A percentile compares a stretch with the other conserved stretches of the same genome.
Conservation (phyloP, 1,140 invertebrate genomes). For the Cyphomyrmex costatus region DNA sequence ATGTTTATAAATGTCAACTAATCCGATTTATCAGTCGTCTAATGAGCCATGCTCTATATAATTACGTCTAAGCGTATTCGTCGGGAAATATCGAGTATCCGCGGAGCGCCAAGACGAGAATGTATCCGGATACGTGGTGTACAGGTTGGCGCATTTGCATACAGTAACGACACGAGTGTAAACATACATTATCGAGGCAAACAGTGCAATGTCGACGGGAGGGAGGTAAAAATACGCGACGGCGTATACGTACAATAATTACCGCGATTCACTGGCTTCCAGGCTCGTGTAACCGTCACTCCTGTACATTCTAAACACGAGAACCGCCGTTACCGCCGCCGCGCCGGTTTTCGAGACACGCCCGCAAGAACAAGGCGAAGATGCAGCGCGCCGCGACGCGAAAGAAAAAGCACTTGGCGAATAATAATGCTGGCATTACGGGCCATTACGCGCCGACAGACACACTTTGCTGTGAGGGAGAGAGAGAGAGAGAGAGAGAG, state of each 20-base stretch:
- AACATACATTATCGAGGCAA: slow-evolving; percentile 45
- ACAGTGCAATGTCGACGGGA: not conserved
- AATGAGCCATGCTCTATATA: not conserved
- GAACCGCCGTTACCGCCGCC: not conserved
- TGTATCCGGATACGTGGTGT: not conserved
- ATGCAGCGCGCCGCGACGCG: slow-evolving; percentile 38
- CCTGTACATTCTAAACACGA: not conserved
- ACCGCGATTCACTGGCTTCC: slow-evolving; percentile 46
- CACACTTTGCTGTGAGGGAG: not conserved
- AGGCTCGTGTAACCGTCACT: slow-evolving; percentile 33
- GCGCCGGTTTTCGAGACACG: not conserved
- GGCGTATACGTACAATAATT: slow-evolving; percentile 46
- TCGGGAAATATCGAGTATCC: slow-evolving; percentile 1
- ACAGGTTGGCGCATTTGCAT: slow-evolving; percentile 16
- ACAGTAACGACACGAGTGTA: slow-evolving; percentile 32
- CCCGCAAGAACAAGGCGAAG: slow-evolving; percentile 23
- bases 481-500: not conserved
- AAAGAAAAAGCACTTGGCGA: slow-evolving; percentile 66
- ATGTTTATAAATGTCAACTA: not conserved
- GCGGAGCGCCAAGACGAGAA: slow-evolving; percentile 11
- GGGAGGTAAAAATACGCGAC: slow-evolving; percentile 26
- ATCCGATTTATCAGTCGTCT: not conserved
- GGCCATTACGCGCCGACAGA: slow-evolving; percentile 61
- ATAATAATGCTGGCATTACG: slow-evolving; percentile 65
- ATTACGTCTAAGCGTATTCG: not conserved